Evolutionary conservation across 2,888 invertebrate genomes (phyloP).

Genomic region (Phaedon cochleariae): DNA sequence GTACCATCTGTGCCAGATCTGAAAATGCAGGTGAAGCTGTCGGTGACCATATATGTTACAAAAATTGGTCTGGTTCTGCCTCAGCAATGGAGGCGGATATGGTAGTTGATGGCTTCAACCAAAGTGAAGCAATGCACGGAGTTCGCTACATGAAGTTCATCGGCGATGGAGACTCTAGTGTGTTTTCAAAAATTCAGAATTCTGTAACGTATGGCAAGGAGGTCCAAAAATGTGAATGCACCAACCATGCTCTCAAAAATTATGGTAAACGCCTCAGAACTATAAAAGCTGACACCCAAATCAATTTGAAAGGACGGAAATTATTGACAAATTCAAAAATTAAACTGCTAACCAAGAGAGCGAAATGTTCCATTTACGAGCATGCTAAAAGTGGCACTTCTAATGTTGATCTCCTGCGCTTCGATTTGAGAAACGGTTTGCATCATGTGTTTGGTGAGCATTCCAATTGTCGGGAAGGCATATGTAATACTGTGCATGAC

Average conservation of each 20-base stretch:
- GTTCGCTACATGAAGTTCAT: slow-evolving; percentile 33
- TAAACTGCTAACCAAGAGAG: too few species aligned
- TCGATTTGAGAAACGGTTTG: too few species aligned
- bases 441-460: too few species aligned
- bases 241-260: slow-evolving; percentile 39
- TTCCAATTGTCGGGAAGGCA: too few species aligned
- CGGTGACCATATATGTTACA: slow-evolving; percentile 37
- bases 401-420: too few species aligned
- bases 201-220: slow-evolving; percentile 33
- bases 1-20: slow-evolving; percentile 27
- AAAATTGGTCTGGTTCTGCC: slow-evolving; percentile 36
- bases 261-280: neutral
- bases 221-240: slow-evolving; percentile 33
- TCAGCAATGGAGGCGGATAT: slow-evolving; percentile 39
- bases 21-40: slow-evolving; percentile 6
- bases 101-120: slow-evolving; percentile 3
- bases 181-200: slow-evolving; percentile 29
- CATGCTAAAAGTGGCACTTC: too few species aligned
- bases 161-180: slow-evolving; percentile 39
- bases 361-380: too few species aligned
- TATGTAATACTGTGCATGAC: too few species aligned
- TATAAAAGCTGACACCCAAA: too few species aligned
- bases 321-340: too few species aligned
- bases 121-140: slow-evolving; percentile 29
- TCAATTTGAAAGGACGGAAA: too few species aligned